Base-by-base conservation (phyloP, 2,888 invertebrate genomes). In the Eupithecia vulgata region DNA sequence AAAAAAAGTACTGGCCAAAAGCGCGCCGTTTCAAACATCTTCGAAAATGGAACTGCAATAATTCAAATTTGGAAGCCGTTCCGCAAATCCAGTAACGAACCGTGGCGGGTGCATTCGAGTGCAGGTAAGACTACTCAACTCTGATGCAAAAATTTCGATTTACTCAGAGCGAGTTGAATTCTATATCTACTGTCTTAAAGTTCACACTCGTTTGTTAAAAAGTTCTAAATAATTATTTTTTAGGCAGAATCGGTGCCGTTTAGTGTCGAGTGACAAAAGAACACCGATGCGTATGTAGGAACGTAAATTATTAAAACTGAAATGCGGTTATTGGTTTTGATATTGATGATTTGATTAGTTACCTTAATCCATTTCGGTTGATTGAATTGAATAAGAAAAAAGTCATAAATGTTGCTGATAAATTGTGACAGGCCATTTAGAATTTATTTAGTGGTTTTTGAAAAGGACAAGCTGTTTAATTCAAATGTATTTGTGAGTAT, bases 21-120 rank as follows among this genome's bases (percentile, higher is more conserved):
- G 52, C 30, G 45, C 35, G 30, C 30, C 52, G 40, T 70, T 72
- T 67, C 70, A 75, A 74, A 75, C 65, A 74, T 74, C 72, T 71
- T 78, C 77, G 76, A 80, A 81, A 82, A 82, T 77, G 79, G 73
- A 77, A 74, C 72, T 75, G 83, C 77, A 85, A 89, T 92, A 92
- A 90, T 87, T 92, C 91, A 91, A 90, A 91, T 89, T 89, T 88
- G 88, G 91, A 88, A 88, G 85, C 84, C 83, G 83, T 82, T 84
- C 84, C 85, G 88, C 88, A 92, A 92, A 91, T 92, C 82, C 82
- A 86, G 86, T 93, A 92, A 92, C 91, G 92, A 93, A 92, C 85
- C 90, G 90, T 90, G 82, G 81, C 79, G 75, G 69, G 76, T 72
- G 83, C 85, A 85, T 73, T 64, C 10, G 35, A 35, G 62, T 64